Evolutionary conservation across 1,140 invertebrate genomes (phyloP), one percentile per base, ranked within the genome.

Genomic region (Heterodera carotae): DNA sequence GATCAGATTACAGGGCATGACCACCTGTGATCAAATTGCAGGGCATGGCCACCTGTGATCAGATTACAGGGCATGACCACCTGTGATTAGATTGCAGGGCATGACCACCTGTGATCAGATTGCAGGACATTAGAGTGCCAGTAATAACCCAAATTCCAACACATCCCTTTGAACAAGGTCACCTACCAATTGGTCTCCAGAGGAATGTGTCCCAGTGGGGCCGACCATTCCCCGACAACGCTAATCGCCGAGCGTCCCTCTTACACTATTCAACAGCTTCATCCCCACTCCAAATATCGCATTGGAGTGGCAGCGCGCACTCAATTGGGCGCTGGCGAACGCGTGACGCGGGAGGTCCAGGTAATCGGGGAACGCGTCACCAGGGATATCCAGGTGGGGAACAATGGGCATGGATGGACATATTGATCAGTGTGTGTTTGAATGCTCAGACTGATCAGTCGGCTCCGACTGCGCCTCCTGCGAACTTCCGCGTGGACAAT

Each of bases 231-330:
- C 73, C 27, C 70, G 12, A 72, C 78, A 36, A 83, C 82, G n/a
- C 25, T 84, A n/a, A 70, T 80, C 27, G 82, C 80, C 60, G 73
- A 81, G 18, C 67, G 81, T 43, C 78, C 85, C 25, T 72, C 76
- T 10, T 87, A 83, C 69, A 86, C 82, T 10, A 67, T 87, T 34
- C 76, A 69, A 62, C 85, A 86, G 39, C 76, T 87, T 2, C 79
- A 87, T n/a, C 85, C 85, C 36, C 85, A 87, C 66, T 87, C 85
- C n/a, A 82, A 81, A 59, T 87, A 87, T 70, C 73, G 85, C 53
- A 84, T 87, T 62, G 85, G 86, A 18, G 85, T 87, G 15, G 86
- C 86, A 10, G 85, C 85, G 7, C 77, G 82, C 67, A 88, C 85
- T 2, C 56, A 74, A n/a, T 27, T 36, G 25, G 71, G 71, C 25